Evolutionary conservation across 2,113 vertebrate genomes (phyloP), one percentile per base, ranked within the genome.

Genomic region (Tychaedon coryphoeus): DNA sequence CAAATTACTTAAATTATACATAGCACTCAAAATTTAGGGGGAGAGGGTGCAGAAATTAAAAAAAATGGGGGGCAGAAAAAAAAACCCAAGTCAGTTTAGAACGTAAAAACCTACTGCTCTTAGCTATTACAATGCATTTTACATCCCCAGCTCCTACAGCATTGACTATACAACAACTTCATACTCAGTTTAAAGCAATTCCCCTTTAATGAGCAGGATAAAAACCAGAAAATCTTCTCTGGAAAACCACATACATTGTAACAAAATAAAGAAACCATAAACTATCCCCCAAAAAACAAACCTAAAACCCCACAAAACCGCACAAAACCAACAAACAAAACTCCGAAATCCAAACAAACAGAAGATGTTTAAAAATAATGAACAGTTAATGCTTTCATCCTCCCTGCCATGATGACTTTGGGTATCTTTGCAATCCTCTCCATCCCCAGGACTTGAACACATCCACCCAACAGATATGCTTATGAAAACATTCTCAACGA

Each of bases 351-450:
- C 28, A 64, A 58, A 71, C 42, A 73, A 80, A 67, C 16, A 86
- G 38, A 47, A 47, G 4, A 5, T 34, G 38, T 40, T 89, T 45
- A 50, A 66, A 81, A 75, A 61, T 10, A 75, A 56, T 24, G 13
- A 62, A 48, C 22, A 76, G 36, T 20, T 31, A 51, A 24, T 2
- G 14, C 26, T 57, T 65, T 86, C 29, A 47, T 14, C 5, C 16
- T 61, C 38, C 13, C 18, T 18, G 4, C 5, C n/a, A 14, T 1
- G 5, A 51, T 3, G 7, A 66, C 36, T 80, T 23, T 1, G 0
- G 42, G 50, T 70, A 66, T 67, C 40, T 67, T 19, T 26, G 10
- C 34, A 66, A 50, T 20, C 24, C 4, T 58, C 10, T 20, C 36
- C 14, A 42, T 2, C 8, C 24, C 17, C 7, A 86, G 14, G 45